Percentiles rank a stretch among this genome's conserved stretches.
Evolutionary conservation across 2,888 invertebrate genomes (phyloP).

Genomic region (Reticulitermes lucifugus): DNA sequence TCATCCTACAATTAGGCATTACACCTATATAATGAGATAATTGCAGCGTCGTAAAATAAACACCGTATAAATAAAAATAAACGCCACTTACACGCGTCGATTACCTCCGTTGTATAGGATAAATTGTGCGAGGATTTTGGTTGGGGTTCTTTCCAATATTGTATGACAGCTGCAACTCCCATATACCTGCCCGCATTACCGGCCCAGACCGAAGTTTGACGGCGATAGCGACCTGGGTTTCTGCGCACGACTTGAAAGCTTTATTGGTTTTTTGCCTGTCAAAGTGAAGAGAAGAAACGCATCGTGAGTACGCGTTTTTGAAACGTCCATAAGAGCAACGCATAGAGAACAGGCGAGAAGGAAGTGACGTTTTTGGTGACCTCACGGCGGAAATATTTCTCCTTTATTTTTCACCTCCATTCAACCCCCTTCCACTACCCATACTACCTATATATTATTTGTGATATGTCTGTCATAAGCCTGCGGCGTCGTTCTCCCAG

Average conservation of each 20-base stretch:
- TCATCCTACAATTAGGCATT: too few relatives aligned
- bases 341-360: conserved; percentile 10
- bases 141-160: conserved; percentile 32
- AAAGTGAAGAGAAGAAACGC: conserved; percentile 12
- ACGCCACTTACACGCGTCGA: neutral
- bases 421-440: neutral
- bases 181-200: conserved; percentile 33
- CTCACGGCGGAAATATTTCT: conserved; percentile 21
- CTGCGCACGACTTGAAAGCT: conserved; percentile 6
- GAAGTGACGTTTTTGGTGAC: conserved; percentile 31
- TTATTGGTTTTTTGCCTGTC: conserved; percentile 38
- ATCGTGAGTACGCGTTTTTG: conserved; percentile 11
- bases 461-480: conserved; percentile 30
- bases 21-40: too few relatives aligned
- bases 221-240: neutral
- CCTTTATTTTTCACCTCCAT: neutral
- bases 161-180: conserved; percentile 29
- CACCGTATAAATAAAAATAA: too few relatives aligned
- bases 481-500: neutral
- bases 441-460: conserved; percentile 22
- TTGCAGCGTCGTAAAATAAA: too few relatives aligned
- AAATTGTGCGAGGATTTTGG: neutral
- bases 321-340: neutral
- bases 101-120: neutral
- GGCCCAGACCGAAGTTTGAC: neutral